Conservation (phyloP, 2,888 invertebrate genomes). For the Melipona bicolor region DNA sequence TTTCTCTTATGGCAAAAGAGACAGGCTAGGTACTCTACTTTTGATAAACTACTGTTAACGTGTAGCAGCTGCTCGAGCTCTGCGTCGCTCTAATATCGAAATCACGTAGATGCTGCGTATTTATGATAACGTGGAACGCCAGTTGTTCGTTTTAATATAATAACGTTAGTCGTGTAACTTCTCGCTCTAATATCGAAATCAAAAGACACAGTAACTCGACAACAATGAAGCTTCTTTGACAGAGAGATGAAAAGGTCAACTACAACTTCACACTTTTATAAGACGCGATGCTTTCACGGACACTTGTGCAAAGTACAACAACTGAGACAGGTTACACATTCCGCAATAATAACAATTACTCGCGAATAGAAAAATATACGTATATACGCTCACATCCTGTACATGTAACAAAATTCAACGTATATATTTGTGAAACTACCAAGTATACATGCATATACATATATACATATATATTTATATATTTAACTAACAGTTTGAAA, state of each 20-base stretch:
- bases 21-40: neutral
- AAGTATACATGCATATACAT: neutral
- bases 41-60: neutral
- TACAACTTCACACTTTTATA: constrained; percentile 11
- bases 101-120: neutral
- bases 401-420: constrained; percentile 16
- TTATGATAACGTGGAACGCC: neutral
- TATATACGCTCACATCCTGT: constrained; percentile 1
- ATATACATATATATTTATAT: constrained; percentile 18
- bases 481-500: neutral
- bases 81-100: neutral
- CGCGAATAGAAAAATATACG: neutral
- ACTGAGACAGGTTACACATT: neutral
- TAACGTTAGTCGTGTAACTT: neutral
- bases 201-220: neutral
- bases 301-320: constrained; percentile 8
- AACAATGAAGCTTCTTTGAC: neutral
- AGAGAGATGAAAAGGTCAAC: neutral
- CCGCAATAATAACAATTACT: constrained; percentile 15
- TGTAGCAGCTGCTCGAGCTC: neutral
- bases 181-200: neutral
- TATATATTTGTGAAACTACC: constrained; percentile 5
- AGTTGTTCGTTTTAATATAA: constrained; percentile 7
- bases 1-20: neutral
- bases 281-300: constrained; percentile 1